phyloP scores from a whole-genome alignment of 2,113 vertebrate genomes.

The Cyanistes caeruleus region DNA sequence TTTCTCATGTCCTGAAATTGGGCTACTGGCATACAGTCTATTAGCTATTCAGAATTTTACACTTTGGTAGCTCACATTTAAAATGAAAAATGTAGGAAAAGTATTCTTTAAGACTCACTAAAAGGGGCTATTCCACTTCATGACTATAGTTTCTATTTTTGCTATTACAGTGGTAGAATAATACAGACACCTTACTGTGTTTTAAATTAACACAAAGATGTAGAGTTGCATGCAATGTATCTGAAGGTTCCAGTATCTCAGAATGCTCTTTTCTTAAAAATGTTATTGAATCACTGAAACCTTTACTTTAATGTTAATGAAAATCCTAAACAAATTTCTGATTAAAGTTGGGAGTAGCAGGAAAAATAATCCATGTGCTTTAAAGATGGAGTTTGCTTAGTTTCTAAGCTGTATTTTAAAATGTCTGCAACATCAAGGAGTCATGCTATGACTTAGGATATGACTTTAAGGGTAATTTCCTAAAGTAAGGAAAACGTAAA shows the following conservation, averaged over 20 bases:
- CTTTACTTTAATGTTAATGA: neutral
- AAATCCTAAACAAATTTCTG: neutral
- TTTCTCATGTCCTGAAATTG: neutral
- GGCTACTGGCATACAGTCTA: neutral
- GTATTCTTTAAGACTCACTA: neutral
- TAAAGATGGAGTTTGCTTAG: neutral
- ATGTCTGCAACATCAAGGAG: neutral
- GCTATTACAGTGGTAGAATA: neutral
- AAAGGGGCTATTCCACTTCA: neutral
- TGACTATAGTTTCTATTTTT: neutral
- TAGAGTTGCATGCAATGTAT: neutral
- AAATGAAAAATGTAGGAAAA: neutral
- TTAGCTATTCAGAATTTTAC: neutral
- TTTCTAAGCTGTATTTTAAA: neutral
- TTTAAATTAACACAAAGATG: neutral
- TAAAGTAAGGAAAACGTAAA: neutral
- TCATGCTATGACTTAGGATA: neutral
- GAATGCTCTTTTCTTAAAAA: neutral
- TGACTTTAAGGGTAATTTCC: neutral
- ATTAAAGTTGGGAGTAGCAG: neutral
- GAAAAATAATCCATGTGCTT: neutral
- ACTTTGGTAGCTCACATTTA: neutral
- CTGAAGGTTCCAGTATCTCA: neutral
- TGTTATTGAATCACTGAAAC: neutral
- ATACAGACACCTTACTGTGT: neutral